Percentiles rank a stretch among this genome's conserved stretches.
phyloP scores from a whole-genome alignment of 2,797 vertebrate genomes.

The Neopelma chrysocephalum region DNA sequence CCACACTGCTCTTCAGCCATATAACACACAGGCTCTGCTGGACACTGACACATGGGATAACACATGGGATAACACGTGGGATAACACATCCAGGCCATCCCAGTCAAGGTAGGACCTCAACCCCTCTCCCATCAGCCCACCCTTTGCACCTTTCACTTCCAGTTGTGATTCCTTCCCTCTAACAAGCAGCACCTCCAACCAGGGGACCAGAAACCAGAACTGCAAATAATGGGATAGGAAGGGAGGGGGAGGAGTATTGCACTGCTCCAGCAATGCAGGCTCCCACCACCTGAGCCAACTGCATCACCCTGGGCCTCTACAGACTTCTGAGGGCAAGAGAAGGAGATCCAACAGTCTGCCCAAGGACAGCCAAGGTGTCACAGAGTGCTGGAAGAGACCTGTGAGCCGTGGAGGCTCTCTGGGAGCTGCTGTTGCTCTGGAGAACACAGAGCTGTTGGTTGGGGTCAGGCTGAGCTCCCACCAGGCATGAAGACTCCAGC shows the following conservation, averaged over 20 bases:
- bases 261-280: accelerated
- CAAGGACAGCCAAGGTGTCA: background rate
- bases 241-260: background rate
- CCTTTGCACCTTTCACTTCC: background rate
- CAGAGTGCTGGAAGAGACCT: background rate
- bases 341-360: background rate
- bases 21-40: background rate
- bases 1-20: background rate
- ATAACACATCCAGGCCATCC: background rate
- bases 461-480: background rate
- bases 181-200: accelerated
- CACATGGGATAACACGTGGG: background rate
- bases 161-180: background rate
- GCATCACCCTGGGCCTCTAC: background rate
- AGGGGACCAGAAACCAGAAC: background rate
- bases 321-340: background rate
- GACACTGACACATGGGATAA: accelerated
- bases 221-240: accelerated
- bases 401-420: background rate
- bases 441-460: background rate
- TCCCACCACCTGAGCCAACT: background rate
- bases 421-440: accelerated
- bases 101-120: background rate
- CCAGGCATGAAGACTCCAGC: background rate
- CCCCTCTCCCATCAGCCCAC: background rate